phyloP scores from a whole-genome alignment of 2,113 vertebrate species.

The Alectura lathami region DNA sequence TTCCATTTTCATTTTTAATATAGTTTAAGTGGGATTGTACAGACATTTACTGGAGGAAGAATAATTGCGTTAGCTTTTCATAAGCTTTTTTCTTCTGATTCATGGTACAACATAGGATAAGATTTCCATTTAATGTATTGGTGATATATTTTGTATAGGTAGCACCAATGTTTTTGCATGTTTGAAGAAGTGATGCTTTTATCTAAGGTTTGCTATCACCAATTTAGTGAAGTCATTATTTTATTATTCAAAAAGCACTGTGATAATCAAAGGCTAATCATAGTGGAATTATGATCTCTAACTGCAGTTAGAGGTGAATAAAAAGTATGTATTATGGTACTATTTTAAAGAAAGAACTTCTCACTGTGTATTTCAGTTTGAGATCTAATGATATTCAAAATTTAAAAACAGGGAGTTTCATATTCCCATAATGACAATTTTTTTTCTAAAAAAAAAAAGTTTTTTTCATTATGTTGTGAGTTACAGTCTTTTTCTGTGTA shows the following conservation, averaged over 20 bases:
- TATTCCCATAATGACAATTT: neutral
- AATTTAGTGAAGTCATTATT: neutral
- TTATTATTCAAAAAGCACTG: conserved; percentile 24
- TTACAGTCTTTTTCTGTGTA: neutral
- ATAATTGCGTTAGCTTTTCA: neutral
- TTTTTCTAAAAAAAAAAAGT: neutral
- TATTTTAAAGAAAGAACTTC: neutral
- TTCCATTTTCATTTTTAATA: neutral
- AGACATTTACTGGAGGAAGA: neutral
- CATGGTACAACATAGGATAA: neutral
- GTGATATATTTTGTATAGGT: neutral
- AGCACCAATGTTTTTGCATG: neutral
- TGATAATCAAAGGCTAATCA: conserved; percentile 19
- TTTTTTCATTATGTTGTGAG: neutral
- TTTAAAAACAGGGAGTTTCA: neutral
- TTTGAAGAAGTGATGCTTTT: neutral
- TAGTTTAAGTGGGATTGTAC: neutral
- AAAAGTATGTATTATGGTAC: neutral
- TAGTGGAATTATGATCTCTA: neutral
- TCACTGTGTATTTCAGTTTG: neutral
- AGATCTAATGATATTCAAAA: neutral
- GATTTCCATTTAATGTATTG: neutral
- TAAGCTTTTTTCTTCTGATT: neutral
- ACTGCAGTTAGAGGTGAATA: conserved; percentile 8
- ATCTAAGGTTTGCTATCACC: neutral